Evolutionary conservation across 2,113 vertebrate species (phyloP), one percentile per base, ranked within the genome.

Genomic region (Pterophyllum scalare): DNA sequence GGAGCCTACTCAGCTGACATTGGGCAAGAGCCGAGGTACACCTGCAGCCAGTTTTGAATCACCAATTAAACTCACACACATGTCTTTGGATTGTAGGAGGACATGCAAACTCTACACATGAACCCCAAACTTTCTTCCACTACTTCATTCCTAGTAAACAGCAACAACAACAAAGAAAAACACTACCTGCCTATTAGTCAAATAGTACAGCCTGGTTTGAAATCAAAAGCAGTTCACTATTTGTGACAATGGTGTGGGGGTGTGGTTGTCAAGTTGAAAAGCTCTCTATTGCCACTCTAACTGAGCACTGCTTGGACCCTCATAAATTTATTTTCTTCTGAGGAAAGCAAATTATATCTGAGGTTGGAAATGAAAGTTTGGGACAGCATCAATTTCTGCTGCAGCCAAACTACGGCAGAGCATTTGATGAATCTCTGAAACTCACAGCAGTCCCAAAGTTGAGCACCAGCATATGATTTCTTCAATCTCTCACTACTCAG

Each of bases 401-500:
- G 86, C 31, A 84, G 77, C 22, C 33, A 6, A 24, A 65, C 70
- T 43, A 59, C 10, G 57, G 58, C 65, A 33, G 60, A 79, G 67
- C 38, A 43, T 81, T 59, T 80, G 67, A 84, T 81, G 31, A 89
- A 87, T 92, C 59, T 59, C 52, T 74, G 61, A 15, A 77, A 14
- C 59, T 58, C 74, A 81, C 52, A 77, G 59, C 46, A 20, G 35
- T 54, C 52, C 13, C 62, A 65, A 49, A 79, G 70, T 59, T 56
- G 64, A 90, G 54, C 75, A 59, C 80, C 80, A 89, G 52, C 60
- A 28, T 86, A 57, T 85, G 86, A 90, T 89, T 67, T 76, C 61
- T 82, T 91, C 87, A 89, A 81, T 92, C 77, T 75, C 80, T 79
- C 77, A 84, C 58, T 19, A 24, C 77, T 82, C 80, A n/a, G 84